These are phyloP conservation scores for Manis pentadactyla DNA, from an alignment of 2,797 vertebrate species.

Conservation along the genomic window DNA sequence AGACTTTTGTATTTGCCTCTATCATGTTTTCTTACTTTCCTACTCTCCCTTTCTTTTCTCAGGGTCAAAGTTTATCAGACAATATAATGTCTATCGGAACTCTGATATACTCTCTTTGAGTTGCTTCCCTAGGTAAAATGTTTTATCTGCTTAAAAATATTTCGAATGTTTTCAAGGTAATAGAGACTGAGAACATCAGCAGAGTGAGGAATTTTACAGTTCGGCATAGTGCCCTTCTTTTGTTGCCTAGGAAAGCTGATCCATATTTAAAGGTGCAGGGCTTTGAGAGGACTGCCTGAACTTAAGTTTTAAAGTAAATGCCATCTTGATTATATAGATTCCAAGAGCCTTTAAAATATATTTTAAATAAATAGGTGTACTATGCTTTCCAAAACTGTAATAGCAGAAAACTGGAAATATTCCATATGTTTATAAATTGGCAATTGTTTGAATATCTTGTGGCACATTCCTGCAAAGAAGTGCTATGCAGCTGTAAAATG, in stretches of 20 bases:
- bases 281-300: slow-evolving; percentile 3
- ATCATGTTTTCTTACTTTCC: background rate
- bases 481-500: background rate
- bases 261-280: background rate
- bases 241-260: background rate
- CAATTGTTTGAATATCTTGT: background rate
- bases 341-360: background rate
- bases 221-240: background rate
- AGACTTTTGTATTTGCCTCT: slow-evolving; percentile 8
- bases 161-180: slow-evolving; percentile 22
- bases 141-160: slow-evolving; percentile 7
- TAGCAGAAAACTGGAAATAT: background rate
- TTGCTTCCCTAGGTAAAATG: slow-evolving; percentile 13
- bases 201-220: background rate
- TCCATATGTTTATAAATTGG: background rate
- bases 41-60: slow-evolving; percentile 17
- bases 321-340: background rate
- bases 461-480: background rate
- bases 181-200: background rate
- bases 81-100: background rate
- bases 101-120: background rate
- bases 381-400: slow-evolving; percentile 2
- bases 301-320: slow-evolving; percentile 39
- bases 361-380: background rate
- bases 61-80: background rate